These are phyloP conservation scores for Cataglyphis hispanica DNA, from an alignment of 1,140 invertebrate genomes.

Conservation along the genomic window DNA sequence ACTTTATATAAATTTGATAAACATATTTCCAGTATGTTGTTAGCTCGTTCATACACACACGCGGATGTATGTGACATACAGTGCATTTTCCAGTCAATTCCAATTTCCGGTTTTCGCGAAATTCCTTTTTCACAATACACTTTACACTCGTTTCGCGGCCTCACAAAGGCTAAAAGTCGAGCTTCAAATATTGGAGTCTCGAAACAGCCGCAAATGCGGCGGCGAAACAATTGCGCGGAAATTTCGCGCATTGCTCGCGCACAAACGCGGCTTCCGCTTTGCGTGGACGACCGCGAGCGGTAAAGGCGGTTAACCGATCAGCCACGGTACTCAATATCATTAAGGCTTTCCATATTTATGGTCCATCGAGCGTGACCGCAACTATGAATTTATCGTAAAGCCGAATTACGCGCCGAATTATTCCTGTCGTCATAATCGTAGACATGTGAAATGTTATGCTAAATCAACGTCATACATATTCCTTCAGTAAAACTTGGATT, in stretches of 20 bases:
- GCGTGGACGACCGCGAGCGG: conserved; percentile 27
- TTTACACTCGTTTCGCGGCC: not conserved
- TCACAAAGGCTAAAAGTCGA: conserved; percentile 12
- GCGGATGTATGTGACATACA: not conserved
- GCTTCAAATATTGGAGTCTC: conserved; percentile 19
- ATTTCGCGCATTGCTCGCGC: conserved; percentile 49
- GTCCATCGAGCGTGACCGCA: conserved; percentile 6
- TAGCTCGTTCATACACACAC: not conserved
- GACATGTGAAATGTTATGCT: not conserved
- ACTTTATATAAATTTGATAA: not conserved
- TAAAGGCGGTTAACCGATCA: conserved; percentile 55
- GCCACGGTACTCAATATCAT: conserved; percentile 58
- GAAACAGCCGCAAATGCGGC: conserved; percentile 45
- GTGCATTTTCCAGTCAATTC: not conserved
- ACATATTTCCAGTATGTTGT: not conserved
- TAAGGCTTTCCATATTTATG: conserved; percentile 57
- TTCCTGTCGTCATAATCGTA: conserved; percentile 22
- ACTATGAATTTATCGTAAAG: conserved; percentile 29
- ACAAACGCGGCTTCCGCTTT: conserved; percentile 40
- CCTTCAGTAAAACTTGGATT: not conserved
- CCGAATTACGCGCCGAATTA: conserved; percentile 36
- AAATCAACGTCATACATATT: not conserved
- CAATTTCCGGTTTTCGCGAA: not conserved
- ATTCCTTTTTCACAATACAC: not conserved
- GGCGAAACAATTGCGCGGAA: conserved; percentile 51